phyloP scores from a whole-genome alignment of 2,888 invertebrate species.

The Ctenicera cuprea region DNA sequence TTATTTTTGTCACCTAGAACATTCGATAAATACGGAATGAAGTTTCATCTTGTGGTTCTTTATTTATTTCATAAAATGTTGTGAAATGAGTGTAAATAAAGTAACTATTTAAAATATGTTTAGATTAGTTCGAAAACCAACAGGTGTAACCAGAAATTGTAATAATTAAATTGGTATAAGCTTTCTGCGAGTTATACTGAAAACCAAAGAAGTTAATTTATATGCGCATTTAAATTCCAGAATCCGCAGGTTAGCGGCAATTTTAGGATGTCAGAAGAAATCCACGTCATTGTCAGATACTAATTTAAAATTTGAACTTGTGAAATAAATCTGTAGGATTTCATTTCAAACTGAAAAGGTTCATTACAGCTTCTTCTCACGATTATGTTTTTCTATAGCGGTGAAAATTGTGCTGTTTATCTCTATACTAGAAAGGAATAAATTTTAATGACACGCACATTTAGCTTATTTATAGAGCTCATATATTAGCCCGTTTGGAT shows the following conservation, averaged over 20 bases:
- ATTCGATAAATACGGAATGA: too few relatives aligned
- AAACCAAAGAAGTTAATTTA: constrained; percentile 28
- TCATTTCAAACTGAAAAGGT: constrained; percentile 7
- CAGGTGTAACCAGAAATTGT: not conserved
- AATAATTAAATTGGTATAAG: constrained; percentile 24
- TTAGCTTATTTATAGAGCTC: constrained; percentile 16
- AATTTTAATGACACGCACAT: constrained; percentile 14
- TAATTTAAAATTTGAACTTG: constrained; percentile 24
- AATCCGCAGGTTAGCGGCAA: constrained; percentile 29
- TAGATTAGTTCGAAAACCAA: not conserved
- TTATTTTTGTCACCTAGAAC: too few relatives aligned
- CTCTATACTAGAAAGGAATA: constrained; percentile 5
- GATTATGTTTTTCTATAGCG: constrained; percentile 9
- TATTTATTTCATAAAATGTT: not conserved
- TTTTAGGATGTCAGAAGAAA: constrained; percentile 17
- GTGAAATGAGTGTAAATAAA: not conserved
- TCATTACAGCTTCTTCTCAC: constrained; percentile 14
- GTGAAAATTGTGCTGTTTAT: constrained; percentile 15
- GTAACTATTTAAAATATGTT: not conserved
- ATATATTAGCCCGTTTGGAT: not conserved
- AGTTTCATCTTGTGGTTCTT: too few relatives aligned
- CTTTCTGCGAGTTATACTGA: constrained; percentile 2
- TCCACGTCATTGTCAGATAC: constrained; percentile 23
- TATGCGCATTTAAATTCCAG: constrained; percentile 27
- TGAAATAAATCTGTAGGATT: constrained; percentile 15